Evolutionary conservation across 2,113 vertebrate genomes (phyloP).

Genomic region (Hippoglossus stenolepis): DNA sequence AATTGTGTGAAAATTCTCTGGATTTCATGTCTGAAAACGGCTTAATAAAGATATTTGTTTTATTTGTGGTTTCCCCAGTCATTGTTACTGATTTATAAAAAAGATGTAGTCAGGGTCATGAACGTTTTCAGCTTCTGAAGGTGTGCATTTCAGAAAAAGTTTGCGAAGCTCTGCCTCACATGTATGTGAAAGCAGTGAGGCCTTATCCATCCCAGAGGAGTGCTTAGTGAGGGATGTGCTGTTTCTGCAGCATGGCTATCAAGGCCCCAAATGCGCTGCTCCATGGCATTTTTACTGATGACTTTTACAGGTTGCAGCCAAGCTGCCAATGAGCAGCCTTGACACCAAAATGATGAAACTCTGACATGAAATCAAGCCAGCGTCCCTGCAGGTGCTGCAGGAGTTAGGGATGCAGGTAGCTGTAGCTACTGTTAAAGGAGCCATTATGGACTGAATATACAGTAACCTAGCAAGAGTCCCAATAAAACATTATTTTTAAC

Average conservation of each 20-base stretch:
- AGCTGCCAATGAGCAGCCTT: slow-evolving; percentile 61
- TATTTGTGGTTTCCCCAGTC: too few species aligned
- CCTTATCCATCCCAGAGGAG: slow-evolving; percentile 61
- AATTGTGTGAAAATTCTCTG: too few species aligned
- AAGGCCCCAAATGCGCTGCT: slow-evolving; percentile 43
- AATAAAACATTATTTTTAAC: slow-evolving; percentile 28
- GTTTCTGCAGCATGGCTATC: slow-evolving; percentile 50
- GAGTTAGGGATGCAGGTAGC: slow-evolving; percentile 27
- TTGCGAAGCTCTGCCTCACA: slow-evolving; percentile 7
- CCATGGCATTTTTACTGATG: slow-evolving; percentile 64
- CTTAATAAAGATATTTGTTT: too few species aligned
- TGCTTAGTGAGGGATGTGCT: slow-evolving; percentile 57
- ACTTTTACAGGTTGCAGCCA: slow-evolving; percentile 54
- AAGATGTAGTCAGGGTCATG: not conserved
- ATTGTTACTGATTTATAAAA: not conserved
- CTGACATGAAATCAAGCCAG: slow-evolving; percentile 57
- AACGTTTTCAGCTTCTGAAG: not conserved
- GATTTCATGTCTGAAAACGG: too few species aligned
- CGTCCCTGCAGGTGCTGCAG: slow-evolving; percentile 26
- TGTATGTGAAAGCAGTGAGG: slow-evolving; percentile 47
- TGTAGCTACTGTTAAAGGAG: slow-evolving; percentile 3
- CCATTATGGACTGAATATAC: slow-evolving; percentile 37
- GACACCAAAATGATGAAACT: slow-evolving; percentile 71
- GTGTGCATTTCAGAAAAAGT: not conserved
- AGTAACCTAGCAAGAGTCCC: not conserved